Conservation (phyloP, 23 tunicate species). For the Clavelina lepadiformis region DNA sequence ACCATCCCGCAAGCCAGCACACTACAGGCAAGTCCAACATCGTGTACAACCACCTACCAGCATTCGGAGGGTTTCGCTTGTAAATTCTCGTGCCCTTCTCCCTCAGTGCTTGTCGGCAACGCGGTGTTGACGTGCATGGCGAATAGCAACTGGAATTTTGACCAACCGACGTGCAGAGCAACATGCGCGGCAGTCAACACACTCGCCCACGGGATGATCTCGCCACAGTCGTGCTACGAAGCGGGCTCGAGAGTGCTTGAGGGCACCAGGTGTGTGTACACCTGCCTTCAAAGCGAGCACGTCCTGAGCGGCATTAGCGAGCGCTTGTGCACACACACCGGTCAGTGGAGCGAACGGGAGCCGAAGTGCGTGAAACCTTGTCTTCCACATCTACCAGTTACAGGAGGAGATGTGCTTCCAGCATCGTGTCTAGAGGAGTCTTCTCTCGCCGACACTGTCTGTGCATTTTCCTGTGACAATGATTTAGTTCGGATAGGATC, state of each 20-base stretch:
- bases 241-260: neutral
- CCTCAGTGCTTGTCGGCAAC: slow-evolving; percentile 12
- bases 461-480: slow-evolving; percentile 28
- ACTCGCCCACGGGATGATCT: slow-evolving; percentile 30
- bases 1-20: neutral
- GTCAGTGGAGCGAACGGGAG: slow-evolving; percentile 34
- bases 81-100: slow-evolving; percentile 32
- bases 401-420: slow-evolving; percentile 30
- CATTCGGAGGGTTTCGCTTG: slow-evolving; percentile 37
- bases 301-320: slow-evolving; percentile 13
- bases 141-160: slow-evolving; percentile 41
- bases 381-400: slow-evolving; percentile 8
- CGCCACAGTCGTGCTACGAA: slow-evolving; percentile 32
- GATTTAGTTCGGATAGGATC: slow-evolving; percentile 28
- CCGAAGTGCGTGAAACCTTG: slow-evolving; percentile 66
- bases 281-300: slow-evolving; percentile 41
- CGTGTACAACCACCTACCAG: slow-evolving; percentile 4
- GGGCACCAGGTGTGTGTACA: slow-evolving; percentile 31
- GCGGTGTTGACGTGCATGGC: slow-evolving; percentile 29
- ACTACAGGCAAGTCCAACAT: slow-evolving; percentile 15
- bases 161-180: slow-evolving; percentile 26
- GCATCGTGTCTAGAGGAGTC: slow-evolving; percentile 6
- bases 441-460: slow-evolving; percentile 32
- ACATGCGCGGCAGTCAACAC: slow-evolving; percentile 32
- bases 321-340: slow-evolving; percentile 29